Evolutionary conservation across 1,140 invertebrate genomes (phyloP), one percentile per base, ranked within the genome.

Genomic region (Scaptomyza hsui): DNA sequence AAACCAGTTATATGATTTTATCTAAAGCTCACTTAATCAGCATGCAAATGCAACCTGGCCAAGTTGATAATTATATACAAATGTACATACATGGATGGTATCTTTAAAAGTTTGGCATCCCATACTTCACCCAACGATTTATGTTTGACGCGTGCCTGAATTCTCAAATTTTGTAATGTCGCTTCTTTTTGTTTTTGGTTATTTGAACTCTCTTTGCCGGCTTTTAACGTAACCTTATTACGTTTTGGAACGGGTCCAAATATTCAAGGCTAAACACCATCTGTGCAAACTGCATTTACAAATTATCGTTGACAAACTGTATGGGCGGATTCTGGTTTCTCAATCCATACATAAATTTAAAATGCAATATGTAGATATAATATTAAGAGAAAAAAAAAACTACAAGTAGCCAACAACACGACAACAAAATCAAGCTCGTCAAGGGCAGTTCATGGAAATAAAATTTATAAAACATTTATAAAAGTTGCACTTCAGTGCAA

Each of bases 1-100:
- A 81, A 85, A 85, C 81, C 73, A 70, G 81, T 78, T 82, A 57
- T 45, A 37, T 45, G 51, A 48, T 41, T 73, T 72, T 73, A 51
- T 56, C 51, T 73, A 67, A 85, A 78, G 55, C 18, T 37, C 7
- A 26, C 71, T 78, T 72, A 76, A 80, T 63, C 72, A 69, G 56
- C 64, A 69, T 78, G 75, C 60, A 71, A 71, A 71, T 71, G 44
- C 71, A 82, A 70, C 42, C 59, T 74, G 79, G 47, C 56, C 71
- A 83, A 65, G 49, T 75, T 75, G 51, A 82, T 78, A 67, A 78
- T 67, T 63, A 61, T 21, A 41, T 39, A 35, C 45, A 3, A n/a
- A 10, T 16, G 12, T 39, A 15, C 44, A 42, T 15, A 24, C 7
- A 37, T 41, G 51, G n/a, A n/a, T 24, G 35, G 32, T 16, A 16